Evolutionary conservation across 1,140 invertebrate species (phyloP).

Genomic region (Carposina sasakii): DNA sequence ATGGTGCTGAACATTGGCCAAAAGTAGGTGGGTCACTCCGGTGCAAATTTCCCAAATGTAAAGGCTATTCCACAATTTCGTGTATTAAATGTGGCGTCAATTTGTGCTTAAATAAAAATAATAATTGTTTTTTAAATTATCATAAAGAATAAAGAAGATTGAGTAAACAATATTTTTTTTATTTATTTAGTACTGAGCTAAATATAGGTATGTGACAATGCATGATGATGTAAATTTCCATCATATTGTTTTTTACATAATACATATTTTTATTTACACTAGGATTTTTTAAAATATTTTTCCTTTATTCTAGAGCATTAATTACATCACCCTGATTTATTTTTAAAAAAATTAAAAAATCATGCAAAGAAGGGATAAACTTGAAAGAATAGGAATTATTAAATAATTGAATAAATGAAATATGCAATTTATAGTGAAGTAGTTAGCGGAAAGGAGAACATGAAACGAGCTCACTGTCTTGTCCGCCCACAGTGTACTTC

Average conservation of each 20-base stretch:
- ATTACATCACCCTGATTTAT: slow-evolving; percentile 32
- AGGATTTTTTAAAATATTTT: slow-evolving; percentile 29
- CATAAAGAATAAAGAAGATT: slow-evolving; percentile 29
- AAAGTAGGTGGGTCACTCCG: slow-evolving; percentile 28
- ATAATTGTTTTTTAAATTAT: slow-evolving; percentile 43
- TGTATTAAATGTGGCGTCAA: slow-evolving; percentile 31
- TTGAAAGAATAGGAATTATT: no score
- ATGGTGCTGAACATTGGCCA: slow-evolving; percentile 33
- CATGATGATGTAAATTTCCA: slow-evolving; percentile 27
- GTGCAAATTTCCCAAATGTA: slow-evolving; percentile 37
- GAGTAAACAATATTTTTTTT: slow-evolving; percentile 13
- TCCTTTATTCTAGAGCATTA: slow-evolving; percentile 31
- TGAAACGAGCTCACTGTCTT: no score
- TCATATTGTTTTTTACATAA: slow-evolving; percentile 21
- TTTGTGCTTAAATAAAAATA: slow-evolving; percentile 37
- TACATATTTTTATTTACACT: not conserved
- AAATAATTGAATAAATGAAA: no score
- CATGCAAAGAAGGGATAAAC: slow-evolving; percentile 28
- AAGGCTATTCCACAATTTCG: slow-evolving; percentile 34
- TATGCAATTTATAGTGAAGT: no score
- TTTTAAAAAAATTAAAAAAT: slow-evolving; percentile 31
- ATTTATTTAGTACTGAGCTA: slow-evolving; percentile 39
- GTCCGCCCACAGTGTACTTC: no score
- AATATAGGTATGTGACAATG: slow-evolving; percentile 25
- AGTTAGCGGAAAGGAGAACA: no score